Conservation (phyloP, 2,888 invertebrate genomes). For the Hypena proboscidalis region DNA sequence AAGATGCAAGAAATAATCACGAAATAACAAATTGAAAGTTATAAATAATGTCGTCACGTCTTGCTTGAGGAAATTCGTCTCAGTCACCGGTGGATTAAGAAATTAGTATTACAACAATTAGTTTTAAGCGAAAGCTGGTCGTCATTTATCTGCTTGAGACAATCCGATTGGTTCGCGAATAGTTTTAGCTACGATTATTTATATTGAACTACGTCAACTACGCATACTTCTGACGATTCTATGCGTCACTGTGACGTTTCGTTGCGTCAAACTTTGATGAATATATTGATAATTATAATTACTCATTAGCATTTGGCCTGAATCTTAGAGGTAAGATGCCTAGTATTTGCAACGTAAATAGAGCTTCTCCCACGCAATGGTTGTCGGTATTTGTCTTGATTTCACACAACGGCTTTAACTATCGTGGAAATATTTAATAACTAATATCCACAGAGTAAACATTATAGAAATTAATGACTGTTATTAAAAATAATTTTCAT, state of each 20-base stretch:
- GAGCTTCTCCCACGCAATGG: background rate
- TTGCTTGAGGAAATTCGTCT: constrained; percentile 66
- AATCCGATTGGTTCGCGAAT: constrained; percentile 60
- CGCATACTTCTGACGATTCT: constrained; percentile 45
- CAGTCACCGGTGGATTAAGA: constrained; percentile 65
- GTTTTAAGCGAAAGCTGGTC: constrained; percentile 66
- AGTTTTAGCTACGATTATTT: constrained; percentile 48
- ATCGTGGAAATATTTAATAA: background rate
- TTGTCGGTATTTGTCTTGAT: constrained; percentile 1
- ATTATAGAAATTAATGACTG: background rate
- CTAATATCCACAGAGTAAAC: too few species aligned
- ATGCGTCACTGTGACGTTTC: constrained; percentile 51
- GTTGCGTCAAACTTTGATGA: constrained; percentile 48
- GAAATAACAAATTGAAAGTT: constrained; percentile 55
- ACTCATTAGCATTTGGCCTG: constrained; percentile 23
- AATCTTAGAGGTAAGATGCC: constrained; percentile 14
- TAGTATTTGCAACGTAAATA: constrained; percentile 19
- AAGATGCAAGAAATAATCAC: constrained; percentile 34
- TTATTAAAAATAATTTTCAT: too few species aligned
- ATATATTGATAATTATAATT: constrained; percentile 41
- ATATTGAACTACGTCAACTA: constrained; percentile 43
- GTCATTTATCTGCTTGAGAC: constrained; percentile 68
- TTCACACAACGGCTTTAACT: background rate
- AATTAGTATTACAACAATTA: constrained; percentile 72
- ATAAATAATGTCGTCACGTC: constrained; percentile 59